A percentile compares a stretch with the other conserved stretches of the same genome.
Evolutionary conservation across 2,113 vertebrate genomes (phyloP).

Genomic region (Symphodus melops): DNA sequence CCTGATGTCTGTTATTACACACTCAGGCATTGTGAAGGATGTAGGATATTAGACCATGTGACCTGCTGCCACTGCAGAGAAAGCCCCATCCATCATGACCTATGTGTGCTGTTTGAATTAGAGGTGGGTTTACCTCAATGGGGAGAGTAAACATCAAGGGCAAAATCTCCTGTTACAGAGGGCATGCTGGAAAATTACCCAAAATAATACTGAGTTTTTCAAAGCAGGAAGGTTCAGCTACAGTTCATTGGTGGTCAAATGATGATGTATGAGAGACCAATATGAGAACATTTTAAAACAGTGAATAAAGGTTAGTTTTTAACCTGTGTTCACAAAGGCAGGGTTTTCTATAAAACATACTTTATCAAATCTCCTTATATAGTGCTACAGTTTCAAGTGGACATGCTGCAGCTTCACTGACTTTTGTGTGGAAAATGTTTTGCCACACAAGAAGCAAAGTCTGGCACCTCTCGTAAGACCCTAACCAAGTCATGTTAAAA

Average conservation of each 20-base stretch:
- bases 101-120: conserved; percentile 48
- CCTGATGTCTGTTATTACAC: conserved; percentile 56
- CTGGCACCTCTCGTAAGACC: too few species aligned
- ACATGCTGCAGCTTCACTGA: not conserved
- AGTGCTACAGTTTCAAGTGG: not conserved
- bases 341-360: not conserved
- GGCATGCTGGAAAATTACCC: conserved; percentile 7
- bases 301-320: not conserved
- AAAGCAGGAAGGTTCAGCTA: conserved; percentile 28
- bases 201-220: conserved; percentile 25
- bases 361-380: conserved; percentile 10
- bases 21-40: conserved; percentile 31
- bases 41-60: conserved; percentile 61
- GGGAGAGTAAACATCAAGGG: conserved; percentile 52
- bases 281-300: conserved; percentile 26
- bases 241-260: conserved; percentile 5
- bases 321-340: conserved; percentile 25
- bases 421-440: too few species aligned
- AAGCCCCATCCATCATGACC: conserved; percentile 73
- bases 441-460: too few species aligned
- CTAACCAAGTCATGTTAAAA: too few species aligned
- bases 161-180: conserved; percentile 45
- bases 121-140: conserved; percentile 25
- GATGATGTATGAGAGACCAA: conserved; percentile 43
- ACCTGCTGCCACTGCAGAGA: conserved; percentile 62